A percentile compares a stretch with the other conserved stretches of the same genome.
Evolutionary conservation across 1,140 invertebrate species (phyloP).

Genomic region (Brachionus asplanchnoidis): DNA sequence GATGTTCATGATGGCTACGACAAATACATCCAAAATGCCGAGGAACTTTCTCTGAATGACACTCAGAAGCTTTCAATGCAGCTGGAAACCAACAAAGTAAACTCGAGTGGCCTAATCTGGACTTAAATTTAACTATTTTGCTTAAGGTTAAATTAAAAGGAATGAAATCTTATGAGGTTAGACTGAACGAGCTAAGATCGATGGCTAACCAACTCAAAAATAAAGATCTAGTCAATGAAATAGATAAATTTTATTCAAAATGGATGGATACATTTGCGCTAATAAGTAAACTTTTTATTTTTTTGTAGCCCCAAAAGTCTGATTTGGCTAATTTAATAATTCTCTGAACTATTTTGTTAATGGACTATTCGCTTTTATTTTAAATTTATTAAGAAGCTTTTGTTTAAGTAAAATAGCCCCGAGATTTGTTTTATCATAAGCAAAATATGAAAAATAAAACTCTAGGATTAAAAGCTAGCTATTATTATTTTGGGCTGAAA

Average conservation of each 20-base stretch:
- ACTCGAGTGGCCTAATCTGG: background rate
- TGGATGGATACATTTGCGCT: constrained; percentile 20
- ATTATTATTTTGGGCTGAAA: background rate
- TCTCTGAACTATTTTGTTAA: background rate
- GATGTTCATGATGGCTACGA: constrained; percentile 26
- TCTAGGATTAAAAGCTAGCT: background rate
- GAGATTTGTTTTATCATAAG: background rate
- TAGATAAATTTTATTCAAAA: constrained; percentile 16
- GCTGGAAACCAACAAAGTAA: constrained; percentile 33
- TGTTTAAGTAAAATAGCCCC: background rate
- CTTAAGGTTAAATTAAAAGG: constrained; percentile 29
- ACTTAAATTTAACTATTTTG: background rate
- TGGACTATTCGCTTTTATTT: background rate
- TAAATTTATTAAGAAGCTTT: background rate
- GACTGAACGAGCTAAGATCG: constrained; percentile 9
- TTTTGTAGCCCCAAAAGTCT: background rate
- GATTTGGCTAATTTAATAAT: constrained; percentile 4
- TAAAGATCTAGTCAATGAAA: background rate
- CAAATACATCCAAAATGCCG: constrained; percentile 14
- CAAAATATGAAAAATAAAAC: background rate
- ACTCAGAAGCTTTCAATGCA: background rate
- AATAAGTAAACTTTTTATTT: constrained; percentile 18
- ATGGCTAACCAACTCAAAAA: background rate
- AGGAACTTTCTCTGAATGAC: background rate
- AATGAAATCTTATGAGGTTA: constrained; percentile 27